These are phyloP conservation scores for Cynodonichthys magdalenae DNA, from an alignment of 2,797 vertebrate species.

Conservation along the genomic window DNA sequence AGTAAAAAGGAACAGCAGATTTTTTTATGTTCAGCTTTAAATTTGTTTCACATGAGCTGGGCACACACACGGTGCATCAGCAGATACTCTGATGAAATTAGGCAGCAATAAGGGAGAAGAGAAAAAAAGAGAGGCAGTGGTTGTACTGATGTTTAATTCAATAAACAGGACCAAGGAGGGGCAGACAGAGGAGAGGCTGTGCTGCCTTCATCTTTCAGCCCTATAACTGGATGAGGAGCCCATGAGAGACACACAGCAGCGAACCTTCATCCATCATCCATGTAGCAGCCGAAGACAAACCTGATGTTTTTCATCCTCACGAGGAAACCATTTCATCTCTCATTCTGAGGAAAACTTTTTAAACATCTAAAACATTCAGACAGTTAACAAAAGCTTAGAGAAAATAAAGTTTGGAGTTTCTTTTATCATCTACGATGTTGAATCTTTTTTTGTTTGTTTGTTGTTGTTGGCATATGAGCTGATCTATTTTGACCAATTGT, in stretches of 20 bases:
- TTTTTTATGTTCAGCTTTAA: conserved; percentile 80
- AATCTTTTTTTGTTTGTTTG: too few species aligned
- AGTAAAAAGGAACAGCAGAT: conserved; percentile 56
- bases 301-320: not conserved
- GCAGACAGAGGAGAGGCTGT: conserved; percentile 71
- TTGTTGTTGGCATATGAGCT: too few species aligned
- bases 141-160: conserved; percentile 87
- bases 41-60: conserved; percentile 92
- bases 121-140: conserved; percentile 68
- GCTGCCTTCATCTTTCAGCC: conserved; percentile 64
- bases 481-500: too few species aligned
- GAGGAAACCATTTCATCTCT: conserved; percentile 3
- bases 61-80: conserved; percentile 81
- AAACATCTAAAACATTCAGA: not conserved
- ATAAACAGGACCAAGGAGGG: conserved; percentile 78
- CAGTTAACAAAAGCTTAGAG: too few species aligned
- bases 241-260: conserved; percentile 31
- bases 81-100: conserved; percentile 92
- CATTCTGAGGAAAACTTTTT: not conserved
- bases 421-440: too few species aligned
- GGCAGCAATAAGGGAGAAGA: conserved; percentile 63
- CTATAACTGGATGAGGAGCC: conserved; percentile 64
- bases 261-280: conserved; percentile 49
- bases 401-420: too few species aligned
- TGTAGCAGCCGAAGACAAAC: conserved; percentile 13